Evolutionary conservation across 2,113 vertebrate genomes (phyloP), one percentile per base, ranked within the genome.

Genomic region (Aegotheles bennettii): DNA sequence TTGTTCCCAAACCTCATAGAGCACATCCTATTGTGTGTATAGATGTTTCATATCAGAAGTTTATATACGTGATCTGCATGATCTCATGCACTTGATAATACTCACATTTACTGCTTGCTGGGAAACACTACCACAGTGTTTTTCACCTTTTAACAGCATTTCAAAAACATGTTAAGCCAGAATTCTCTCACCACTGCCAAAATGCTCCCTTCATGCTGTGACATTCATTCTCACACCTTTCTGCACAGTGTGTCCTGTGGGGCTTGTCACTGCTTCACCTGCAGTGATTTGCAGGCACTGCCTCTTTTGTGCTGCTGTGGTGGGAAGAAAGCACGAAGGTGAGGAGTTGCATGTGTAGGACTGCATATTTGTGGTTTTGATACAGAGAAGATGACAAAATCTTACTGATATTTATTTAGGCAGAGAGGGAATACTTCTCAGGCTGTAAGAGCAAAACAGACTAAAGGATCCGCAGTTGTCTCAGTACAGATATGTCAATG

Each of bases 331-430:
- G 61, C 67, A 25, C 5, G 4, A 71, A 68, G 64, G 92, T 68
- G 95, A 57, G 92, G 79, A 67, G 45, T 48, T 92, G 63, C 59
- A 14, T 7, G 65, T 29, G 65, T 68, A 26, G 45, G 35, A 16
- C 48, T 67, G n/a, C 47, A 5, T 19, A 7, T 59, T 74, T 76
- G 23, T 85, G 74, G 18, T 54, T 94, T 94, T 90, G 92, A 87
- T 87, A 77, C 76, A 83, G 91, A 90, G 94, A 84, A 87, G 85
- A 60, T 95, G 94, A 59, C 87, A 94, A 85, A 78, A 71, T 67
- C 88, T 51, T 57, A 29, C 47, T n/a, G 43, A 36, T 47, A 40
- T 42, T 81, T 91, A 73, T 73, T 93, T 94, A 78, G 69, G 59
- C 82, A 81, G 40, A 26, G 36, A 57, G 29, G 20, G 33, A 57